Percentiles rank a stretch among this genome's conserved stretches.
phyloP scores from a whole-genome alignment of 2,797 vertebrate genomes.

The Spatula clypeata region DNA sequence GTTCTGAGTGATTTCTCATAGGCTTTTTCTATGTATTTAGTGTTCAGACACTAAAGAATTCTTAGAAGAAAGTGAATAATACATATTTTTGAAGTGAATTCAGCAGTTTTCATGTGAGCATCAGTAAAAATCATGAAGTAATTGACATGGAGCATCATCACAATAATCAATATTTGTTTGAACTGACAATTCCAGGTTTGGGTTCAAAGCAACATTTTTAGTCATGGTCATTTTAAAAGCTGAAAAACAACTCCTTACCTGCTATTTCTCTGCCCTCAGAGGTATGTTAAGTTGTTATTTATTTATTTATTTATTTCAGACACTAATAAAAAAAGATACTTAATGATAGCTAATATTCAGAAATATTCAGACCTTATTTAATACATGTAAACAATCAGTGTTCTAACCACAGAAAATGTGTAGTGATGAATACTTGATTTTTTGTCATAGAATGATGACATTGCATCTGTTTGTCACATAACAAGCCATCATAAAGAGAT shows the following conservation, averaged over 20 bases:
- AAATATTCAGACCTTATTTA: neutral
- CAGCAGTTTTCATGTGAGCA: neutral
- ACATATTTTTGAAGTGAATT: neutral
- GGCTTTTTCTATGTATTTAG: neutral
- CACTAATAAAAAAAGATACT: neutral
- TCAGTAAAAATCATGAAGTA: neutral
- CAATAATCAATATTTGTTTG: neutral
- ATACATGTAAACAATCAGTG: neutral
- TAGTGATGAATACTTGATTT: neutral
- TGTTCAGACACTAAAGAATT: neutral
- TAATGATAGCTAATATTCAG: neutral
- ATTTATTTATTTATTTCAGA: neutral
- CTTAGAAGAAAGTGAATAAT: neutral
- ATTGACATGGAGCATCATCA: neutral
- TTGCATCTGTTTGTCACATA: neutral
- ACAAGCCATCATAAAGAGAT: fast-evolving
- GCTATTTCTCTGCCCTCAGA: neutral
- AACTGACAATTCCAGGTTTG: neutral
- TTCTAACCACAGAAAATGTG: neutral
- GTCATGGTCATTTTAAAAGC: neutral
- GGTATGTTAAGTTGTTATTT: neutral
- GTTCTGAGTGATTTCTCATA: neutral
- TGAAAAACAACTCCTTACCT: neutral
- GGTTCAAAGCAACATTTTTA: neutral
- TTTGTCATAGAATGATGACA: neutral